Conservation (phyloP, 2,797 vertebrate species). For the Periophthalmus magnuspinnatus region DNA sequence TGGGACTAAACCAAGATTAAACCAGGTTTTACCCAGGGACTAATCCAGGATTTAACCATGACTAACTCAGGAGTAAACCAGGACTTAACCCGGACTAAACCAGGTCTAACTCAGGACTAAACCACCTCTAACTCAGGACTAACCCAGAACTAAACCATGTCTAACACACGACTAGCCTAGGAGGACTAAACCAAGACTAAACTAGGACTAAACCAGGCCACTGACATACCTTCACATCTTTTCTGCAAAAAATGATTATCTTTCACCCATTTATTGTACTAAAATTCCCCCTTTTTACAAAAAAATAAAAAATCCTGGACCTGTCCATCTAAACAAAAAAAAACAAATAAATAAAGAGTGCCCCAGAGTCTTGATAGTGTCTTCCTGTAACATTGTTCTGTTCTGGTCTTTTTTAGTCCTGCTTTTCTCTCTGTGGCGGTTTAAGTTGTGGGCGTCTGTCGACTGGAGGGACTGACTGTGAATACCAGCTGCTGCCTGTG, state of each 20-base stretch:
- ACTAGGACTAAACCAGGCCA: constrained; percentile 2
- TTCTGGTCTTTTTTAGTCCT: neutral
- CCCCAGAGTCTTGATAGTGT: neutral
- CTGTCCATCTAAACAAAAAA: neutral
- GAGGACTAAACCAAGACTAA: neutral
- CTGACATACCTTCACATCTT: no score
- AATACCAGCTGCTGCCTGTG: constrained; percentile 48
- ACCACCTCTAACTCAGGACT: neutral
- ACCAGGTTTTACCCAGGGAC: no score
- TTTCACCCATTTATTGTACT: no score
- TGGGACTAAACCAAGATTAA: no score
- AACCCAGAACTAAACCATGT: neutral
- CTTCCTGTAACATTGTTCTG: neutral
- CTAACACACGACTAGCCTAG: no score
- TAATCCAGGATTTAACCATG: no score
- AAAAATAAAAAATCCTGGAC: neutral
- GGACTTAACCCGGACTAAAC: no score
- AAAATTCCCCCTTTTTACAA: no score
- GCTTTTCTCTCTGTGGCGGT: constrained; percentile 21
- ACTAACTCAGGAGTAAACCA: no score
- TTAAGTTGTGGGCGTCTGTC: constrained; percentile 29
- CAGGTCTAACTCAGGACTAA: no score
- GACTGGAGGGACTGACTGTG: constrained; percentile 31
- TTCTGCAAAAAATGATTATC: no score
- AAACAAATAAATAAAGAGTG: no score